Conservation (phyloP, 1,140 invertebrate genomes). For the Drosophila tropicalis region DNA sequence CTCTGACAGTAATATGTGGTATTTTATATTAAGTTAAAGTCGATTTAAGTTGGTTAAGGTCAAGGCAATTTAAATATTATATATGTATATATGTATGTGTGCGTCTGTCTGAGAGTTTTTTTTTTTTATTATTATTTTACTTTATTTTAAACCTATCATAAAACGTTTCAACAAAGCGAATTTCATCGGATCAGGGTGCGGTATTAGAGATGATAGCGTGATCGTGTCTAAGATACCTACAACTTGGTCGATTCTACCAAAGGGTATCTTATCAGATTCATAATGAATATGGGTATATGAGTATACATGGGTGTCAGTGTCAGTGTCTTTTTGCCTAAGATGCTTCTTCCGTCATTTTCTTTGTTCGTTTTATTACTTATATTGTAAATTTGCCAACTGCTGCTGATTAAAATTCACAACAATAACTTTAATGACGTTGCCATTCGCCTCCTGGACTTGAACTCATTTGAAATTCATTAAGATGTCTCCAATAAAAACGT, state of each 20-base stretch:
- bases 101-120: neutral
- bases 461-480: conserved; percentile 74
- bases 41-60: conserved; percentile 54
- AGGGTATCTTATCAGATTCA: neutral
- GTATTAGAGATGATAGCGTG: conserved; percentile 2
- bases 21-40: conserved; percentile 34
- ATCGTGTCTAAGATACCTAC: neutral
- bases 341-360: conserved; percentile 40
- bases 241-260: too few species aligned
- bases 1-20: conserved; percentile 43
- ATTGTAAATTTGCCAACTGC: conserved; percentile 32
- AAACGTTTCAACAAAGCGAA: conserved; percentile 13
- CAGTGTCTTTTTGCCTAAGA: neutral
- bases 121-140: neutral
- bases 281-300: neutral
- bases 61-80: conserved; percentile 42
- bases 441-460: conserved; percentile 48
- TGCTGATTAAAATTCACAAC: conserved; percentile 64
- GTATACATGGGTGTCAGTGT: neutral
- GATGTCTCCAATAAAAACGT: conserved; percentile 53
- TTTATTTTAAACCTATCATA: conserved; percentile 5
- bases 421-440: conserved; percentile 55
- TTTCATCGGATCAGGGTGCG: conserved; percentile 5
- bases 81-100: neutral
- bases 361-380: conserved; percentile 6